Evolutionary conservation across 2,113 vertebrate genomes (phyloP), one percentile per base, ranked within the genome.

Genomic region (Paramormyrops kingsleyae): DNA sequence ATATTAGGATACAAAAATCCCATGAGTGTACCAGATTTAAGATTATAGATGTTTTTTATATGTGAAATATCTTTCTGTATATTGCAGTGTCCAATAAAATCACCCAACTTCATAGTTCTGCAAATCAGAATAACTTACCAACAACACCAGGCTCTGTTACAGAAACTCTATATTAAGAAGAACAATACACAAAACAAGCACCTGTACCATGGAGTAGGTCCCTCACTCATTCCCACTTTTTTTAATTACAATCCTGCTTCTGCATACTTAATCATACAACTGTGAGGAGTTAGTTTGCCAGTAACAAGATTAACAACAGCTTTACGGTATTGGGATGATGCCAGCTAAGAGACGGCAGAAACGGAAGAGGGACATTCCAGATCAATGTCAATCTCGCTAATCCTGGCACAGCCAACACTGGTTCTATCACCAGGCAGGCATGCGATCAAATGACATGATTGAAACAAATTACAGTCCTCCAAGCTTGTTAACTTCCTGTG

Each of bases 391-490:
- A 94, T 94, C 94, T 70, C 4, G 46, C n/a, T 80, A 5, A 93
- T 93, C 92, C 91, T 91, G 89, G 92, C 91, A 93, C 87, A 88
- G 92, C 88, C 93, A 90, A 94, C 93, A 93, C 91, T 91, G 89
- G 93, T 95, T 70, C 87, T 39, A 27, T 44, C 94, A 92, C 93
- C 95, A 93, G 93, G 90, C 95, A 94, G 92, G 94, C 94, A 95
- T 93, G 93, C 95, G 95, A 96, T 95, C 94, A 19, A 39, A 31
- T 39, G 94, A 94, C 94, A 95, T 96, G 94, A 96, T 95, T 96
- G 94, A 95, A 93, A 88, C 89, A 95, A 96, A 96, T 96, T 95
- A 95, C 94, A 96, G 96, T 94, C 93, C 94, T 95, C 93, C 93
- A 93, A 92, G 92, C 93, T 94, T 94, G 93, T 91, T 90, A 91